Conservation (phyloP, 2,113 vertebrate species). For the Myotis lucifugus region DNA sequence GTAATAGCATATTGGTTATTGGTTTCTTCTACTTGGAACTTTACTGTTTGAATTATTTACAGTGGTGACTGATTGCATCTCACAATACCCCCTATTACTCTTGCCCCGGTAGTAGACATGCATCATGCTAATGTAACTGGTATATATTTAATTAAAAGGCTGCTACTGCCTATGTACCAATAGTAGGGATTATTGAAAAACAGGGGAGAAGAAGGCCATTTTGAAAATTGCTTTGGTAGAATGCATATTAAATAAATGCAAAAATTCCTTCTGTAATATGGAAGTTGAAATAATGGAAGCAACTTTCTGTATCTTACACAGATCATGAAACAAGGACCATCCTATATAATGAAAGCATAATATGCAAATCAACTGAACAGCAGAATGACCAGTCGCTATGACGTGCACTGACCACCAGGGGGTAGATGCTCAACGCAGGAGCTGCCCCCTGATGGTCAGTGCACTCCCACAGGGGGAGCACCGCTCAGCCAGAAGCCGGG, state of each 20-base stretch:
- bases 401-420: no score
- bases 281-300: conserved; percentile 69
- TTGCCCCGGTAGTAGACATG: neutral
- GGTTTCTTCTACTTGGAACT: conserved; percentile 25
- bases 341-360: no score
- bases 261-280: conserved; percentile 58
- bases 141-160: conserved; percentile 66
- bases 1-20: neutral
- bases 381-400: no score
- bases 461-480: no score
- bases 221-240: conserved; percentile 56
- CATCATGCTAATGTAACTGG: conserved; percentile 27
- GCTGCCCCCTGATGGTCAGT: no score
- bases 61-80: conserved; percentile 7
- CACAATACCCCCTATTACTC: neutral
- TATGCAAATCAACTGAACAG: no score
- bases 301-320: conserved; percentile 74
- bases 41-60: conserved; percentile 55
- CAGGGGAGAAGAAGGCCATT: conserved; percentile 43
- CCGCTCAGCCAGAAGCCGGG: no score
- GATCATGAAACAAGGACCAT: conserved; percentile 67
- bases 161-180: neutral
- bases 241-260: conserved; percentile 70
- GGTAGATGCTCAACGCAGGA: no score
- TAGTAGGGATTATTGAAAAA: conserved; percentile 25